Evolutionary conservation across 2,113 vertebrate species (phyloP), one percentile per base, ranked within the genome.

Genomic region (Fregetta grallaria): DNA sequence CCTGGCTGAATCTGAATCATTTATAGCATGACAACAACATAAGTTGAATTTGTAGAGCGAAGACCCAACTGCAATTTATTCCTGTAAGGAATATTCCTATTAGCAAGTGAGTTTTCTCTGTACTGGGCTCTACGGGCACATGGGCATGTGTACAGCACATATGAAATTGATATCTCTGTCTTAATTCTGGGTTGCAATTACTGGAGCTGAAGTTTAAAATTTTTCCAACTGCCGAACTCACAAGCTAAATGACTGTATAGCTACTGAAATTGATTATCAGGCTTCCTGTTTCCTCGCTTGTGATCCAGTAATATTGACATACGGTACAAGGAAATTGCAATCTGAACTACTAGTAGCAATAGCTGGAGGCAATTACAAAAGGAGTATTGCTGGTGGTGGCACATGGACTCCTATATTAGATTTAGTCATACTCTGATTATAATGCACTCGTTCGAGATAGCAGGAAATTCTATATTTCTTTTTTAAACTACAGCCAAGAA

Each of bases 291-390:
- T 86, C 92, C 90, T 87, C 7, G 2, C 94, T 63, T 80, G 74
- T 94, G 97, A 97, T 92, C 91, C 84, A 86, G 91, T 27, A 61
- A 86, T 91, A 97, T 92, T 94, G 96, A 94, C 94, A 96, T 15
- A 55, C 47, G 0, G 90, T 94, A 95, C 90, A 96, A 95, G 90
- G 90, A 96, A 97, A 96, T 88, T 97, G 94, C 83, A 95, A 78
- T 96, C 94, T 94, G 92, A 95, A 83, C 94, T 89, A 95, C 80
- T 90, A 95, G 92, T 91, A 97, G 95, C 96, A 96, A 96, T 93
- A 97, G 96, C 96, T 95, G 79, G 92, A 97, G 97, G 97, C 96
- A 86, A 50, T 96, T 97, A 89, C 88, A 68, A 62, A 82, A 97
- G 86, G 27, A 94, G 44, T 47, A 61, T 78, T 85, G 84, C 94